phyloP scores from a whole-genome alignment of 2,113 vertebrate genomes.

The Camarhynchus parvulus region DNA sequence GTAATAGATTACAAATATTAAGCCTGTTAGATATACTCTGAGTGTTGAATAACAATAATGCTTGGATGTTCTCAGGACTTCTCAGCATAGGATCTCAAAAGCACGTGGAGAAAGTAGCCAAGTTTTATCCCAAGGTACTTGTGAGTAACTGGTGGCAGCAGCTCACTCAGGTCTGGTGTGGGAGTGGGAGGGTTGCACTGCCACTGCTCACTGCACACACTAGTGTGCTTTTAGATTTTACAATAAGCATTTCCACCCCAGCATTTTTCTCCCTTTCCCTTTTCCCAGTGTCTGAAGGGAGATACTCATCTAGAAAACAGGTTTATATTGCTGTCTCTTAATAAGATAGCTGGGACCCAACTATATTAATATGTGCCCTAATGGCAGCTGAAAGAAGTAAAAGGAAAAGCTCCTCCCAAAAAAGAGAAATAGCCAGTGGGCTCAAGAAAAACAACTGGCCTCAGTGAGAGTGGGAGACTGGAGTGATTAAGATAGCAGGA shows the following conservation, averaged over 20 bases:
- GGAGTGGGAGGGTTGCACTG: background rate
- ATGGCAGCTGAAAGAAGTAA: background rate
- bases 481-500: slow-evolving; percentile 1
- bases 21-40: background rate
- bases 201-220: background rate
- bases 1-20: background rate
- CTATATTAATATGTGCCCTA: background rate
- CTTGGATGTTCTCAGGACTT: background rate
- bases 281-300: background rate
- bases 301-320: background rate
- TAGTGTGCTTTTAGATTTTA: background rate
- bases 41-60: background rate
- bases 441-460: background rate
- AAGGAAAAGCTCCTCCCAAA: background rate
- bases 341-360: background rate
- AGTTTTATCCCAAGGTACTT: background rate
- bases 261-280: background rate
- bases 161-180: background rate
- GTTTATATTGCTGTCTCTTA: background rate
- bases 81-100: background rate
- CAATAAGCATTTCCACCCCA: background rate
- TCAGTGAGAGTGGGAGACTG: background rate
- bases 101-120: background rate
- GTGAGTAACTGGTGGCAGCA: background rate
- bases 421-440: background rate